Conservation (phyloP, 2,797 vertebrate species). For the Florisuga fusca region DNA sequence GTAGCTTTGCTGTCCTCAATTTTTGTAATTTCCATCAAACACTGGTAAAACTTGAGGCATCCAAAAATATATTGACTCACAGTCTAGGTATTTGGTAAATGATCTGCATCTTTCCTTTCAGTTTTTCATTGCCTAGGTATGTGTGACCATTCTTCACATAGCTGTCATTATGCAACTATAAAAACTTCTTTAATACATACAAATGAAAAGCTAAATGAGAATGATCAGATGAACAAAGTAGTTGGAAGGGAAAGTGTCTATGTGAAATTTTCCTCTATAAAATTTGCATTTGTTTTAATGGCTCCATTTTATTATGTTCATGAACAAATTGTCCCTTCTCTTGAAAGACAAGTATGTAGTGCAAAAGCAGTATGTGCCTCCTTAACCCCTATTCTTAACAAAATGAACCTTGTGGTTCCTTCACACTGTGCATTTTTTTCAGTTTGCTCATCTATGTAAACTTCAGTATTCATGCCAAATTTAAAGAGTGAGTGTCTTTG, state of each 20-base stretch:
- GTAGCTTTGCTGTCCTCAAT: constrained; percentile 42
- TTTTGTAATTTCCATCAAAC: constrained; percentile 72
- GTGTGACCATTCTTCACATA: constrained; percentile 69
- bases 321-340: not conserved
- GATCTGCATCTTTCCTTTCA: constrained; percentile 74
- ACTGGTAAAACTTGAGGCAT: constrained; percentile 56
- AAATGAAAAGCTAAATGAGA: constrained; percentile 34
- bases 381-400: not conserved
- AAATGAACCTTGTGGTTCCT: not conserved
- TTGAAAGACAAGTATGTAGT: not conserved
- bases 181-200: constrained; percentile 23
- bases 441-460: not conserved
- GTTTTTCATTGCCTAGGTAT: constrained; percentile 71
- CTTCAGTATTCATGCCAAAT: not conserved
- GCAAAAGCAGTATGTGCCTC: not conserved
- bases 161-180: constrained; percentile 64
- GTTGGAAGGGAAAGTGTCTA: not conserved
- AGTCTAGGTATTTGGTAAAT: constrained; percentile 78
- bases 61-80: constrained; percentile 74
- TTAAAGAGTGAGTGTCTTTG: not conserved
- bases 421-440: not conserved
- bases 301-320: not conserved
- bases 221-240: not conserved
- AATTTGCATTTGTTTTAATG: not conserved
- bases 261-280: not conserved